phyloP scores from a whole-genome alignment of 2,797 vertebrate genomes.

The Picus viridis region DNA sequence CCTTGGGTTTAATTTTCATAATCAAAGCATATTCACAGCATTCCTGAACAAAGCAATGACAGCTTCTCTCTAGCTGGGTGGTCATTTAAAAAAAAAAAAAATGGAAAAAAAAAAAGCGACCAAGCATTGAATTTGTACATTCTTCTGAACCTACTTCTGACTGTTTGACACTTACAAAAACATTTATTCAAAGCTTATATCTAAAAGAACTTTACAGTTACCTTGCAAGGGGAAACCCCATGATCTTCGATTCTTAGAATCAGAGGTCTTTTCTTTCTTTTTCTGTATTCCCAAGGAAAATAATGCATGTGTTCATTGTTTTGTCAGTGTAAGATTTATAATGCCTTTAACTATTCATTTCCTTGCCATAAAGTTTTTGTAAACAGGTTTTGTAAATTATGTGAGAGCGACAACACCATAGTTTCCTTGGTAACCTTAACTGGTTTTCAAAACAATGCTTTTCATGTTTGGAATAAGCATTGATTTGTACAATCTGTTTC shows the following conservation, averaged over 20 bases:
- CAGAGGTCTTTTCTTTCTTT: conserved; percentile 15
- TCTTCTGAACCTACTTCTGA: conserved; percentile 3
- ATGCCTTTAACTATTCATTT: conserved; percentile 57
- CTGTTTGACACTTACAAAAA: not conserved
- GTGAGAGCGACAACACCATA: conserved; percentile 34
- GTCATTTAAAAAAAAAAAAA: not conserved
- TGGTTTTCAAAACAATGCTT: conserved; percentile 53
- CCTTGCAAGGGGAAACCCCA: not conserved
- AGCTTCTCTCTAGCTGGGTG: conserved; percentile 17
- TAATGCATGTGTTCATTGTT: conserved; percentile 28
- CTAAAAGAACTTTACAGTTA: not conserved
- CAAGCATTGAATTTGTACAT: not conserved
- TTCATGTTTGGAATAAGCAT: conserved; percentile 53
- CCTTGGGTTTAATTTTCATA: conserved; percentile 35
- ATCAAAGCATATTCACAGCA: conserved; percentile 40
- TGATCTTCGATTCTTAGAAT: not conserved
- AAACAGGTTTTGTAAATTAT: conserved; percentile 60
- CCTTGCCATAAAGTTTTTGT: conserved; percentile 46
- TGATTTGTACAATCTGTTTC: conserved; percentile 23
- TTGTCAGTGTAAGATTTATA: conserved; percentile 52
- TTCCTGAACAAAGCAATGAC: not conserved
- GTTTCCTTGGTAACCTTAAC: conserved; percentile 58
- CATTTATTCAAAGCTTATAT: not conserved
- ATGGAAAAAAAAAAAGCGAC: no score
- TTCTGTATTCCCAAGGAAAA: conserved; percentile 43